Evolutionary conservation across 2,888 invertebrate genomes (phyloP).

Genomic region (Microctonus hyperodae): DNA sequence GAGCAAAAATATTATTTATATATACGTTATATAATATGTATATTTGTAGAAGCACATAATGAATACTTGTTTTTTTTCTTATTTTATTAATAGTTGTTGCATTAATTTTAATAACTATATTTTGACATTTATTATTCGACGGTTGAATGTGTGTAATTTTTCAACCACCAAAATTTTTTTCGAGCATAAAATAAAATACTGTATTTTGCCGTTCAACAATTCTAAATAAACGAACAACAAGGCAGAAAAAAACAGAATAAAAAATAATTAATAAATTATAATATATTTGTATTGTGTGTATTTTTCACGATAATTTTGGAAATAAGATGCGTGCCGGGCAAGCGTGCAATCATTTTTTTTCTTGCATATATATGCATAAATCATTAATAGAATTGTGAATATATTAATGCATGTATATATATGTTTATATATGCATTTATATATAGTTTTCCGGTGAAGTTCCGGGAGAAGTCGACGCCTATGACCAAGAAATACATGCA

Average conservation of each 20-base stretch:
- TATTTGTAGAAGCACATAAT: conserved; percentile 19
- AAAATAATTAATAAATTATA: neutral
- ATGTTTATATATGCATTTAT: neutral
- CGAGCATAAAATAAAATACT: neutral
- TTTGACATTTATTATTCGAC: neutral
- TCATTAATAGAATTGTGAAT: too few relatives aligned
- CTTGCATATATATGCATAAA: conserved; percentile 20
- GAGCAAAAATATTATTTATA: neutral
- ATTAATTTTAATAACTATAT: neutral
- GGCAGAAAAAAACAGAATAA: conserved; percentile 21
- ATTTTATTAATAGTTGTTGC: neutral
- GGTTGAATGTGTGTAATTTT: neutral
- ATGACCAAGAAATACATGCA: conserved; percentile 47
- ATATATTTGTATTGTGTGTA: conserved; percentile 8
- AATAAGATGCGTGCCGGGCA: conserved; percentile 38
- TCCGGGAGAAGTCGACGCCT: conserved; percentile 44
- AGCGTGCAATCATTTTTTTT: conserved; percentile 57
- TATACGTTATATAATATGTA: neutral
- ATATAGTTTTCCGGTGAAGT: conserved; percentile 30
- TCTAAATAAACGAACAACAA: conserved; percentile 20
- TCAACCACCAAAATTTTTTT: neutral
- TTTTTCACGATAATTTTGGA: conserved; percentile 21
- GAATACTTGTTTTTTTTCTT: neutral
- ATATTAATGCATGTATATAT: neutral
- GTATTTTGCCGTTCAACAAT: neutral